These are phyloP conservation scores for Cacatua alba DNA, from an alignment of 2,113 vertebrate species.

Conservation along the genomic window DNA sequence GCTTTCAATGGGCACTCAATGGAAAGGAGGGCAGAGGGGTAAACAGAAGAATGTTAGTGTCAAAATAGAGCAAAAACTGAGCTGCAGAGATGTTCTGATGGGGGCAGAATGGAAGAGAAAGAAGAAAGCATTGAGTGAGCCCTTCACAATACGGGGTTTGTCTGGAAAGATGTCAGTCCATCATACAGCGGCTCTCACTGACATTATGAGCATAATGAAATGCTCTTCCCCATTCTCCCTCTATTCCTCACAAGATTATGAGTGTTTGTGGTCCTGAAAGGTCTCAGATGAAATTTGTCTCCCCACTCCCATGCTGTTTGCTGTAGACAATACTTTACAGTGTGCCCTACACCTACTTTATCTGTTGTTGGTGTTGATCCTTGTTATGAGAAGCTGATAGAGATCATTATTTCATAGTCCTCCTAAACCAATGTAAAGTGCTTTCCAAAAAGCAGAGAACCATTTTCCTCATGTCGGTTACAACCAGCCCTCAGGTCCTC, in stretches of 20 bases:
- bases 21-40: neutral
- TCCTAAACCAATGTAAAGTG: neutral
- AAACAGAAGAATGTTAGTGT: conserved; percentile 36
- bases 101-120: neutral
- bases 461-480: neutral
- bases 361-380: neutral
- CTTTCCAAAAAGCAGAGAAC: neutral
- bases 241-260: neutral
- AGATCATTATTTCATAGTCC: neutral
- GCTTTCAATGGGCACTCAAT: conserved; percentile 17
- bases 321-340: fast-evolving
- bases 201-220: neutral
- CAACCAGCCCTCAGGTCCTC: neutral
- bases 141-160: conserved; percentile 21
- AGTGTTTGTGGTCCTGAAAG: neutral
- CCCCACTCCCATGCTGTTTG: neutral
- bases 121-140: neutral
- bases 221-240: neutral
- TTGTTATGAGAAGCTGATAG: neutral
- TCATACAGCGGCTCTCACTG: neutral
- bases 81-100: neutral
- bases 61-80: neutral
- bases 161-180: neutral
- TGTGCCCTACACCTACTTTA: neutral
- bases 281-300: neutral